These are phyloP conservation scores for Drosophila falleni DNA, from an alignment of 2,888 invertebrate species.

Conservation along the genomic window DNA sequence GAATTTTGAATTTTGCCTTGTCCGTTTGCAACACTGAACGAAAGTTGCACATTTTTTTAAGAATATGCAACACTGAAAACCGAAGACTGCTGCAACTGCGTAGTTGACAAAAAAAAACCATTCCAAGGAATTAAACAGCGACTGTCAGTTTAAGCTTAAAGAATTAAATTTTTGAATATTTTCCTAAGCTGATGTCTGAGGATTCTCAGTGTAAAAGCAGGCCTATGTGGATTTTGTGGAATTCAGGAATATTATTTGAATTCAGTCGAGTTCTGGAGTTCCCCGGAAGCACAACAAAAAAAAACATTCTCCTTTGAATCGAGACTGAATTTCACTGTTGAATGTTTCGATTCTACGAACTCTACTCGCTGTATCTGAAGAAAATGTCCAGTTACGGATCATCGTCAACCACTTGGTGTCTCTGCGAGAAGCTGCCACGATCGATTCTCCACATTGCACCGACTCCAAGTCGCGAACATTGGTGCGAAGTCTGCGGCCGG, in stretches of 20 bases:
- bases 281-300: constrained; percentile 12
- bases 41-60: not conserved
- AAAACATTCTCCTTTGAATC: not conserved
- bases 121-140: not conserved
- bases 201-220: constrained; percentile 3
- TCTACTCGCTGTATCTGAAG: constrained; percentile 58
- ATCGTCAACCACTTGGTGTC: constrained; percentile 43
- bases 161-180: not conserved
- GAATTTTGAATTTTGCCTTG: not conserved
- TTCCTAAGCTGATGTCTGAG: not conserved
- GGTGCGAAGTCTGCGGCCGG: constrained; percentile 59
- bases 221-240: not conserved
- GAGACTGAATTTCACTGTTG: constrained; percentile 5
- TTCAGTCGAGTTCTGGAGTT: constrained; percentile 21
- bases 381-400: constrained; percentile 48
- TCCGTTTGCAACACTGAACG: not conserved
- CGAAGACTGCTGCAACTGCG: not conserved
- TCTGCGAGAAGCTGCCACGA: constrained; percentile 65
- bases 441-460: constrained; percentile 51
- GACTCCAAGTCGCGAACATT: constrained; percentile 16
- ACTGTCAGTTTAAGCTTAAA: not conserved
- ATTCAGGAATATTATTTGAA: not conserved
- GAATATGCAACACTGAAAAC: not conserved
- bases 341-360: constrained; percentile 72
- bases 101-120: not conserved